Conservation (phyloP, 2,113 vertebrate genomes). For the Bubalus kerabau region DNA sequence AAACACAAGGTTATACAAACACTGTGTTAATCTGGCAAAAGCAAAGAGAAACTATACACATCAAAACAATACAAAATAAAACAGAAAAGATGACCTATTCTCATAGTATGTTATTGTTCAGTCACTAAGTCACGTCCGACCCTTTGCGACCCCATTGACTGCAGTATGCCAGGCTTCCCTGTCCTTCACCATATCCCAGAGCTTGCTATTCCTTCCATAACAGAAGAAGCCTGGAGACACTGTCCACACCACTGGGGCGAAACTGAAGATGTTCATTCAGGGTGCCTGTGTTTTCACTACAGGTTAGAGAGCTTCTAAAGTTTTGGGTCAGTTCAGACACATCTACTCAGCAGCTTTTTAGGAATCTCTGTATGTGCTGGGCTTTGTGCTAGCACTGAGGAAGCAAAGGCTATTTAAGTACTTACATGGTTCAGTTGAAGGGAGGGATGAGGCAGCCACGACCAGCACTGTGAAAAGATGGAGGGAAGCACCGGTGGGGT, state of each 20-base stretch:
- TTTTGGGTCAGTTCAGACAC: neutral
- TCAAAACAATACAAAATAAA: neutral
- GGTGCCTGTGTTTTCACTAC: neutral
- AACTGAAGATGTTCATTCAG: neutral
- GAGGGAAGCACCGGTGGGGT: neutral
- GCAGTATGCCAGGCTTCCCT: no score
- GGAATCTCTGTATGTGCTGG: neutral
- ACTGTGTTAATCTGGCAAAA: neutral
- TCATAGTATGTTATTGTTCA: no score
- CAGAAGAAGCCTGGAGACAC: neutral
- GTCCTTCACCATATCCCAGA: no score
- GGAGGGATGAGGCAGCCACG: neutral
- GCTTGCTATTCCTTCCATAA: neutral
- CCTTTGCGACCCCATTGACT: no score
- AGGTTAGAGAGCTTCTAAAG: neutral
- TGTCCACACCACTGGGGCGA: neutral
- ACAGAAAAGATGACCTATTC: neutral
- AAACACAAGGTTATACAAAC: neutral
- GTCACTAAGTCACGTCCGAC: no score
- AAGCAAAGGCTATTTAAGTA: neutral
- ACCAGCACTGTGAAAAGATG: neutral
- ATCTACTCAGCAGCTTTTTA: neutral
- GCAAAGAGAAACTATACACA: neutral
- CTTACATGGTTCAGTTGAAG: neutral
- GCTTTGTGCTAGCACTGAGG: neutral